These are phyloP conservation scores for Catharus fuscescens DNA, from an alignment of 2,113 vertebrate species.

Conservation along the genomic window DNA sequence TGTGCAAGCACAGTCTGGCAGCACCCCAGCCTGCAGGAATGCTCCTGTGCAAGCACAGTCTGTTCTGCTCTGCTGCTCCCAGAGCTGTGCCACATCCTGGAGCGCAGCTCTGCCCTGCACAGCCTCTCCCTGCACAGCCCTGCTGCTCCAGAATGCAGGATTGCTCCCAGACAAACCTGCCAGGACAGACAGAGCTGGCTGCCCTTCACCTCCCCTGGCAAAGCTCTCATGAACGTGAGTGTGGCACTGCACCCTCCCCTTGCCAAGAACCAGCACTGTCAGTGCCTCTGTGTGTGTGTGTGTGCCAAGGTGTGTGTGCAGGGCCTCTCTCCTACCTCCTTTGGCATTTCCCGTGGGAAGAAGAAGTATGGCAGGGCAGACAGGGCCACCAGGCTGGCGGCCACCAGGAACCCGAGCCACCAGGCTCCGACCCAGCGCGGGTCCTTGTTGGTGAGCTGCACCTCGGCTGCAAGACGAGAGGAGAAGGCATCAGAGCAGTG, in stretches of 20 bases:
- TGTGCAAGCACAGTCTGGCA: not conserved
- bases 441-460: conserved; percentile 75
- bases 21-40: rapidly evolving
- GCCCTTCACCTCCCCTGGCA: not conserved
- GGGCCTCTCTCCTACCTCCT: conserved; percentile 72
- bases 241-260: not conserved
- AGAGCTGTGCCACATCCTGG: rapidly evolving
- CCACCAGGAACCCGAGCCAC: conserved; percentile 94
- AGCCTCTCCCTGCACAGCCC: no score
- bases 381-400: conserved; percentile 80
- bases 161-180: not conserved
- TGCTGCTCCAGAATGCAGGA: not conserved
- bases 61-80: rapidly evolving
- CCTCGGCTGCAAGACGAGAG: conserved; percentile 69
- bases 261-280: rapidly evolving
- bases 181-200: not conserved
- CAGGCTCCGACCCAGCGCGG: conserved; percentile 95
- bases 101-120: not conserved
- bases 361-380: conserved; percentile 88
- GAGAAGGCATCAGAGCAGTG: not conserved
- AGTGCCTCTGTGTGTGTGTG: no score
- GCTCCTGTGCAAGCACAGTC: not conserved
- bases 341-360: conserved; percentile 87
- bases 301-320: no score
- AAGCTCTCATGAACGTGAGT: rapidly evolving